phyloP scores from a whole-genome alignment of 2,888 invertebrate genomes.

The Pseudococcus viburni region DNA sequence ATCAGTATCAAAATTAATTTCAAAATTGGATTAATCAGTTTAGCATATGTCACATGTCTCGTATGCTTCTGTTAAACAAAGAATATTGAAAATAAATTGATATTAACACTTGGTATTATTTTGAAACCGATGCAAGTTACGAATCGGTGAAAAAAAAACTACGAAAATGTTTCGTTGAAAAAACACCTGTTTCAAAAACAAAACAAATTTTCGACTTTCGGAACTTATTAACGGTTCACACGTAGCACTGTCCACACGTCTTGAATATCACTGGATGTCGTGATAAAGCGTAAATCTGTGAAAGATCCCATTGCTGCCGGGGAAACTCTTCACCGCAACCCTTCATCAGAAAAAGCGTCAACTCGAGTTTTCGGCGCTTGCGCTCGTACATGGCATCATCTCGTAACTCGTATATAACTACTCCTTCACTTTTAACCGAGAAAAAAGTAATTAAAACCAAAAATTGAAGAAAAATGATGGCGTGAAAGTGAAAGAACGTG shows the following conservation, averaged over 20 bases:
- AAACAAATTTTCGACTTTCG: constrained; percentile 48
- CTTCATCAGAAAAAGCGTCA: constrained; percentile 23
- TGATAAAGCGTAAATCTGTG: constrained; percentile 61
- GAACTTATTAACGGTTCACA: constrained; percentile 17
- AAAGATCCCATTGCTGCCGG: constrained; percentile 59
- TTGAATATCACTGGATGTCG: constrained; percentile 56
- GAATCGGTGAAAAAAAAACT: not conserved
- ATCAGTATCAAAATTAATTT: not conserved
- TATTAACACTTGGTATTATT: not conserved
- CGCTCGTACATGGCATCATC: constrained; percentile 20
- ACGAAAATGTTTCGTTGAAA: not conserved
- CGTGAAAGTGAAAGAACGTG: not conserved
- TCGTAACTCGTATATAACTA: not conserved
- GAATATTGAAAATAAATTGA: not conserved
- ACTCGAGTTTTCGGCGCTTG: constrained; percentile 43
- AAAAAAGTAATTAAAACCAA: not conserved
- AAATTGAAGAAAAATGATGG: not conserved
- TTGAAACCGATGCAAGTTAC: not conserved
- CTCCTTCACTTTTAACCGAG: not conserved
- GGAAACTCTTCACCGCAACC: constrained; percentile 35
- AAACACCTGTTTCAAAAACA: constrained; percentile 54
- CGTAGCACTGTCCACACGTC: constrained; percentile 19
- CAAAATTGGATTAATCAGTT: not conserved
- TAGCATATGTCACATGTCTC: constrained; percentile 29
- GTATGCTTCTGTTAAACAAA: not conserved